Base-by-base conservation (phyloP, 2,797 vertebrate genomes). In the Oreonectes daqikongensis region DNA sequence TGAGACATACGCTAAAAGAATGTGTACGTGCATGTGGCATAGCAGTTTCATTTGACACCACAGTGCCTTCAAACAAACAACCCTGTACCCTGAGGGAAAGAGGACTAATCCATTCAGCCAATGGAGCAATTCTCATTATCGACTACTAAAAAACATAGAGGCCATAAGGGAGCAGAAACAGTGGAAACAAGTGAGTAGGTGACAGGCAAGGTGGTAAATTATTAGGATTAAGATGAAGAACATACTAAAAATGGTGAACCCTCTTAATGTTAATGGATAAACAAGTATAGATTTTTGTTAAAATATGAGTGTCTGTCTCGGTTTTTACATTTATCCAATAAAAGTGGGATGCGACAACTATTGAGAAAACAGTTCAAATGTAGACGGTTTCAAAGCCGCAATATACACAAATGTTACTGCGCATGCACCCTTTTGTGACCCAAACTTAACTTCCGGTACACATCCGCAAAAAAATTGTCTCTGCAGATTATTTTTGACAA, bases 51-150 rank as follows among this genome's bases (percentile, higher is more conserved):
- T 89, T 91, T 92, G 91, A 92, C 88, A 89, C 87, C 80, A 72
- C 84, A 69, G 86, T 84, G 81, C 88, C 90, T 91, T 91, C 89
- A 92, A 92, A 93, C 89, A 91, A 92, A 92, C 88, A 92, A 90
- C 88, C 88, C 83, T 79, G 83, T 83, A 85, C 87, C 89, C 88
- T 61, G 85, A 82, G 83, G 67, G 86, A 82, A 75, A 88, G 87
- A 89, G 85, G 87, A 87, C 89, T 93, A 91, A 94, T 92, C 92
- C 90, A 92, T 92, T 92, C 90, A 91, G 90, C 90, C 89, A 90
- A 91, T 90, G 91, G 89, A 89, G 90, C 91, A 90, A 92, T 92
- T 92, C 92, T 92, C 90, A 92, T 93, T 93, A 93, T 92, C 89
- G 91, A 93, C 93, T 92, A 87, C 86, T 85, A 80, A 85, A 86